Conservation (phyloP, 2,888 invertebrate genomes). For the Steinernema hermaphroditum region DNA sequence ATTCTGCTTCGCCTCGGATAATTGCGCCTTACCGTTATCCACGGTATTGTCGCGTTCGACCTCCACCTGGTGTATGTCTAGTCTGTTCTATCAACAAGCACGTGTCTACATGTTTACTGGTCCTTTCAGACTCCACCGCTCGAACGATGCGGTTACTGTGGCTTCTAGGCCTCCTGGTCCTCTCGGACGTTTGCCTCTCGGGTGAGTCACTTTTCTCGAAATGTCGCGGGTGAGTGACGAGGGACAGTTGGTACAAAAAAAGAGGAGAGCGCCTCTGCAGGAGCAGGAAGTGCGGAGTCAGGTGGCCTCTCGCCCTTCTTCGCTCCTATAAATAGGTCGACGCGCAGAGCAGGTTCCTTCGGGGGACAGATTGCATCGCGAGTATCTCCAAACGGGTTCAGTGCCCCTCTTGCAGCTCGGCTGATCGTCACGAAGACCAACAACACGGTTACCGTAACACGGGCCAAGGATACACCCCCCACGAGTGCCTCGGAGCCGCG, state of each 20-base stretch:
- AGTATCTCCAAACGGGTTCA: too few species aligned
- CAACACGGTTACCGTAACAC: conserved; percentile 19
- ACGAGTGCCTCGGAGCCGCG: not conserved
- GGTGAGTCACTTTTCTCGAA: conserved; percentile 9
- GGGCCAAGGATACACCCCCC: conserved; percentile 13
- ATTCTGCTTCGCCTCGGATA: too few species aligned
- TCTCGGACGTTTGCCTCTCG: conserved; percentile 1
- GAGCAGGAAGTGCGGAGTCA: conserved; percentile 7
- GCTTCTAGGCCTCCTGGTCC: conserved; percentile 5
- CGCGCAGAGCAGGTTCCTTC: not conserved
- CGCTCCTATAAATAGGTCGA: conserved; percentile 23
- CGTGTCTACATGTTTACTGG: too few species aligned
- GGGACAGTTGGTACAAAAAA: not conserved
- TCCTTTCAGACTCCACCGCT: too few species aligned
- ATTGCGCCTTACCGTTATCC: too few species aligned
- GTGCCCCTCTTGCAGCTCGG: too few species aligned
- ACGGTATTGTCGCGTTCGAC: too few species aligned
- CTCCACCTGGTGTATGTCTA: too few species aligned
- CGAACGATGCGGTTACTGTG: conserved; percentile 21
- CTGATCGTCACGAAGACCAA: conserved; percentile 15
- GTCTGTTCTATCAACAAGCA: too few species aligned
- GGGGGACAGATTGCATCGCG: too few species aligned
- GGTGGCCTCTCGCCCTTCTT: not conserved
- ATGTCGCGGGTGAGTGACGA: conserved; percentile 15
- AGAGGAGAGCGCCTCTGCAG: not conserved